Evolutionary conservation across 2,888 invertebrate genomes (phyloP), one percentile per base, ranked within the genome.

Genomic region (Rapana venosa): DNA sequence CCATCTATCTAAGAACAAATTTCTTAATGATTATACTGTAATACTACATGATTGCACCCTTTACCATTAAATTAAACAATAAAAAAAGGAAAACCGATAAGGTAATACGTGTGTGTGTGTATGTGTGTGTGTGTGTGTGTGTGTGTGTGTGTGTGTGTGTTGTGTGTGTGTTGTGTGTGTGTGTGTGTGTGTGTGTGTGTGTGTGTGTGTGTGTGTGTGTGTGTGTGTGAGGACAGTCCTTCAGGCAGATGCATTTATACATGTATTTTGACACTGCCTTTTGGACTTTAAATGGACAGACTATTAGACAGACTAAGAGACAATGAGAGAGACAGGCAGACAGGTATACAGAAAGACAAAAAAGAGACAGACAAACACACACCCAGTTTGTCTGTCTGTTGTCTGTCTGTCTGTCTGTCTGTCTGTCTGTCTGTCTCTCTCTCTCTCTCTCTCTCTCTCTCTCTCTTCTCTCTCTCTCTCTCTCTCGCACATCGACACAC

Each of bases 381-480:
- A 61, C 61, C 58, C 58, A 15, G 70, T 70, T 6, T 79, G 79
- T 79, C 22, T 79, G 79, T 79, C 22, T 79, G 79, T n/a, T n/a
- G n/a, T 79, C 22, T 79, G 79, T 79, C 22, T 79, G 79, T 79
- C 22, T 79, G 79, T 79, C 22, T 35, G 79, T 79, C 22, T 79
- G 79, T 35, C 22, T 79, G 79, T 35, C 32, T 35, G 79, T 79
- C 22, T 79, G 79, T 32, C 22, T 79, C 32, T 20, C 22, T 35
- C 32, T 79, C 22, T 77, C 17, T 77, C 17, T 77, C 17, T 77
- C 17, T 77, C 17, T 77, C 17, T 77, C n/a, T n/a, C n/a, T n/a
- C n/a, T n/a, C n/a, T n/a, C n/a, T n/a, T n/a, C n/a, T n/a, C n/a
- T n/a, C n/a, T n/a, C n/a, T n/a, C n/a, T n/a, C n/a, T n/a, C n/a